Evolutionary conservation across 2,797 vertebrate genomes (phyloP).

Genomic region (Poeciliopsis infans): DNA sequence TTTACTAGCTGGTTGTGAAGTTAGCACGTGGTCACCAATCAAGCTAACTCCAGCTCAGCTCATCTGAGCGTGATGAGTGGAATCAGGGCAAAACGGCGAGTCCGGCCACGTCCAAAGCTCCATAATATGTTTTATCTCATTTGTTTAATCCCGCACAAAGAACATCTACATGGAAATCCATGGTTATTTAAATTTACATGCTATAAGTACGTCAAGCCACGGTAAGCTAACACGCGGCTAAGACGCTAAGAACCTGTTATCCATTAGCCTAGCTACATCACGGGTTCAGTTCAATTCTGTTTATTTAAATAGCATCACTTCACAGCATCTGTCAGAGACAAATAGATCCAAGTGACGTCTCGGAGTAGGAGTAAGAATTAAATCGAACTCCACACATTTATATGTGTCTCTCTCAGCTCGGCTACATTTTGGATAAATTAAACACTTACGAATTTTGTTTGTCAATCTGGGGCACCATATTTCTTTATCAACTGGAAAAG

Average conservation of each 20-base stretch:
- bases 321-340: background rate
- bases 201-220: background rate
- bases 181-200: background rate
- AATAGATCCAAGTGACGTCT: background rate
- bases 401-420: too few species aligned
- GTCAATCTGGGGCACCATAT: background rate
- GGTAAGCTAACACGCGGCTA: background rate
- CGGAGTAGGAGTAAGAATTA: background rate
- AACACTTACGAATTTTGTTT: background rate
- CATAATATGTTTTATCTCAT: constrained; percentile 11
- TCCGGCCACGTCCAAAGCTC: constrained; percentile 3
- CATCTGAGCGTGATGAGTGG: constrained; percentile 18
- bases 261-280: background rate
- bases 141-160: constrained; percentile 12
- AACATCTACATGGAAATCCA: background rate
- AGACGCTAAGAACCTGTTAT: background rate
- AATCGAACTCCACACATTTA: background rate
- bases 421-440: background rate
- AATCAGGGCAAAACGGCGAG: constrained; percentile 7
- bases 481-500: background rate
- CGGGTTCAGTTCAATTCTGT: too few species aligned
- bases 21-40: background rate
- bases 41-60: constrained; percentile 24
- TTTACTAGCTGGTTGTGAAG: background rate
- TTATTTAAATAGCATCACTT: too few species aligned